Base-by-base conservation (phyloP, 1,140 invertebrate genomes). In the Achroia grisella region DNA sequence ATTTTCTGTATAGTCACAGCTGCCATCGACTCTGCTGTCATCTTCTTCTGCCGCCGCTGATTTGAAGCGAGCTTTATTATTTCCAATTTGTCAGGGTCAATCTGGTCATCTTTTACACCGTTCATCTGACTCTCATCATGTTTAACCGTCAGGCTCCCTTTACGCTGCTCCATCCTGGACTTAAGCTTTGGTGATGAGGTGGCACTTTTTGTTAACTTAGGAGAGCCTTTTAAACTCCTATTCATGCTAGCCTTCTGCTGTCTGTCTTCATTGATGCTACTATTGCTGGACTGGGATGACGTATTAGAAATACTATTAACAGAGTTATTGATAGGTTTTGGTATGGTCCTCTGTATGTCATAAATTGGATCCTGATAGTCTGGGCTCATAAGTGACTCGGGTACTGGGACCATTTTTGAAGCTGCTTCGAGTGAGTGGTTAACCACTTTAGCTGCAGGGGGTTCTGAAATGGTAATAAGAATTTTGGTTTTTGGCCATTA, bases 1-100 rank as follows among this genome's bases (percentile, higher is more conserved):
- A 93, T 90, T 70, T 92, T 92, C 84, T 97, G 96, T 66, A 97
- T 96, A 17, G 90, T 91, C 13, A 93, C 89, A 0, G 94, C 95
- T 14, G 94, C 79, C 56, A 88, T 85, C 33, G 70, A 64, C 35
- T 87, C 86, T 17, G 61, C 61, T 30, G 74, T 83, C 65, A 72
- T 71, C 44, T 68, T 78, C 52, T 77, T 79, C 48, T 79, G 70
- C 17, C 76, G 66, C 27, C 73, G 67, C 27, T 80, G 83, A 44
- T 76, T 82, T 9, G 82, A 79, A 4, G 81, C 79, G 15, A 80
- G 37, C 39, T 79, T 81, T 27, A 76, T 67, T 1, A 70, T 61
- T 39, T 75, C 73, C 40, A 65, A 47, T 34, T 72, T 82, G n/a
- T 69, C 74, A 8, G 41, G 57, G 14, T 79, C 70, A 11, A 74